Evolutionary conservation across 2,888 invertebrate genomes (phyloP).

Genomic region (Acheta domesticus): DNA sequence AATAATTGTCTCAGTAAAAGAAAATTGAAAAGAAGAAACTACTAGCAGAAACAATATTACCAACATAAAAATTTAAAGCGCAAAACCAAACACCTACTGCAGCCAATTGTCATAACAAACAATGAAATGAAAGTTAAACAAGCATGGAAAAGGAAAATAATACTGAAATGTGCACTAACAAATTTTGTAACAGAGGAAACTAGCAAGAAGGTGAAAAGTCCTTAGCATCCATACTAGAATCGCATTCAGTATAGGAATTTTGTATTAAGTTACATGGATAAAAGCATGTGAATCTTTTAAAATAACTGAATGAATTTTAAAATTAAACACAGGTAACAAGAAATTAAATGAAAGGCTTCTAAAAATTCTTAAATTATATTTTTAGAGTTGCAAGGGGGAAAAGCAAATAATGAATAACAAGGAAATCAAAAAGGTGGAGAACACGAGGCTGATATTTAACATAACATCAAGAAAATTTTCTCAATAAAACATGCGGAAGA

Average conservation of each 20-base stretch:
- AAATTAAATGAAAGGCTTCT: too few species aligned
- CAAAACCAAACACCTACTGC: constrained; percentile 36
- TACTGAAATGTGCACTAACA: constrained; percentile 32
- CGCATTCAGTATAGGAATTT: not conserved
- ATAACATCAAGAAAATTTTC: not conserved
- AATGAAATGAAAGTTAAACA: not conserved
- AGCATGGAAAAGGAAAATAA: constrained; percentile 31
- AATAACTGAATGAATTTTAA: too few species aligned
- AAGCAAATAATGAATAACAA: constrained; percentile 11
- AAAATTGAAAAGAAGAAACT: too few species aligned
- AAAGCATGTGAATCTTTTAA: too few species aligned
- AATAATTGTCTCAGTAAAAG: too few species aligned
- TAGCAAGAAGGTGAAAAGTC: constrained; percentile 40
- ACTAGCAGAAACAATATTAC: too few species aligned
- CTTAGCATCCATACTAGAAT: constrained; percentile 18
- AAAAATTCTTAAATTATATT: too few species aligned
- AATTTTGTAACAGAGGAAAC: constrained; percentile 31
- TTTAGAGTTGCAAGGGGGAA: not conserved
- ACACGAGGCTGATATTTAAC: not conserved
- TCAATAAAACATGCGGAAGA: not conserved
- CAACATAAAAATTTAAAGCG: constrained; percentile 19
- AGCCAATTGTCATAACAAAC: constrained; percentile 21
- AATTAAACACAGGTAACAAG: too few species aligned
- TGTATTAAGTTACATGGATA: too few species aligned
- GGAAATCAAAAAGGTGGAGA: not conserved